Conservation (phyloP, 2,113 vertebrate genomes). For the Pseudorasbora parva region DNA sequence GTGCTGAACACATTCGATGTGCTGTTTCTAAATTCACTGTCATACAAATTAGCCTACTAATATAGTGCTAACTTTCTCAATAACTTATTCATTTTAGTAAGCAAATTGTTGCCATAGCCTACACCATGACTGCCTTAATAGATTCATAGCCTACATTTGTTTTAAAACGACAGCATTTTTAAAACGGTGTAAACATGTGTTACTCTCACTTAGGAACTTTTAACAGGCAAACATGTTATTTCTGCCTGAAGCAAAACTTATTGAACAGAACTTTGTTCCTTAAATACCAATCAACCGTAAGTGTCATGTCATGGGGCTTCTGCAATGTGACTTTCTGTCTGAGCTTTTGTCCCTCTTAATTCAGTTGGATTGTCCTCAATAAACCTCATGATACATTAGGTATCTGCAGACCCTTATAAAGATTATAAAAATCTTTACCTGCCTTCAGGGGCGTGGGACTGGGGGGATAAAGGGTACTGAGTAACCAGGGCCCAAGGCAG, state of each 20-base stretch:
- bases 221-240: background rate
- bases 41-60: background rate
- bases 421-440: background rate
- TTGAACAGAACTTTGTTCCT: background rate
- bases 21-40: background rate
- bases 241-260: background rate
- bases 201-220: background rate
- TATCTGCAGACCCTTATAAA: background rate
- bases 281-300: background rate
- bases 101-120: too few species aligned
- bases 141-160: background rate
- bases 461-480: too few species aligned
- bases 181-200: background rate
- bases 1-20: background rate
- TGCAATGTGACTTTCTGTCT: constrained; percentile 21
- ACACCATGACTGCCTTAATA: background rate
- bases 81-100: background rate
- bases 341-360: background rate
- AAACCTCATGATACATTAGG: background rate
- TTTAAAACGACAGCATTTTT: background rate
- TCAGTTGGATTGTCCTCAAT: background rate
- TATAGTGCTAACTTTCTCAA: background rate
- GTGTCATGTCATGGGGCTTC: constrained; percentile 5
- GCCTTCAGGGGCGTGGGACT: too few species aligned
- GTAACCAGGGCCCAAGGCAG: too few species aligned